Evolutionary conservation across 2,113 vertebrate genomes (phyloP), one percentile per base, ranked within the genome.

Genomic region (Melanerpes formicivorus): DNA sequence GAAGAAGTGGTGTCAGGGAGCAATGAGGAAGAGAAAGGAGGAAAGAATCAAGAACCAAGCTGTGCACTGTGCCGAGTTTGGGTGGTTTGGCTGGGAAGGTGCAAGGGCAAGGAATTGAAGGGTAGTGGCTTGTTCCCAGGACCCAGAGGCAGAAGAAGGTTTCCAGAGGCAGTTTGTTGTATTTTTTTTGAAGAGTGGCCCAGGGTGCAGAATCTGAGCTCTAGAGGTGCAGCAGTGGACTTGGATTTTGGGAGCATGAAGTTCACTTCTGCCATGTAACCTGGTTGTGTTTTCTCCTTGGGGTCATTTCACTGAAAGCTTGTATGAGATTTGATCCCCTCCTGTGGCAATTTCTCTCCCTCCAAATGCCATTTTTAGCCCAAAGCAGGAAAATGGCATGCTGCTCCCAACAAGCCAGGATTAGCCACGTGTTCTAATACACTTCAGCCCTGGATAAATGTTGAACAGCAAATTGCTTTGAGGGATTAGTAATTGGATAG

Each of bases 401-500:
- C 90, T 87, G 80, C 40, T 84, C 92, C 77, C 87, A 83, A 67
- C 79, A 69, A 90, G 90, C 77, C 52, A 19, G 91, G 89, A 90
- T 93, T 91, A 96, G 72, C 73, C 80, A 71, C 10, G 0, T 76
- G 74, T 74, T 92, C 75, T 74, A 26, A 73, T 72, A 37, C 4
- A 72, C 85, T 91, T 63, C 70, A 80, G 82, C 71, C 5, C 52
- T 80, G 92, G 92, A 84, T 91, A 90, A 88, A 71, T 80, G 89
- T 71, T 89, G 88, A 93, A 66, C 90, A 91, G 86, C 87, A 93
- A 92, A 94, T 94, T 91, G 85, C 91, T 93, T 58, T 62, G 90
- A 86, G 78, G 84, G 91, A 94, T 94, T 95, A 93, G 84, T 79
- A 92, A 95, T 46, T 80, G 90, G 90, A 96, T 92, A 87, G 89